Percentiles rank a stretch among this genome's conserved stretches.
Evolutionary conservation across 2,888 invertebrate genomes (phyloP).

Genomic region (Drosophila multiciliata): DNA sequence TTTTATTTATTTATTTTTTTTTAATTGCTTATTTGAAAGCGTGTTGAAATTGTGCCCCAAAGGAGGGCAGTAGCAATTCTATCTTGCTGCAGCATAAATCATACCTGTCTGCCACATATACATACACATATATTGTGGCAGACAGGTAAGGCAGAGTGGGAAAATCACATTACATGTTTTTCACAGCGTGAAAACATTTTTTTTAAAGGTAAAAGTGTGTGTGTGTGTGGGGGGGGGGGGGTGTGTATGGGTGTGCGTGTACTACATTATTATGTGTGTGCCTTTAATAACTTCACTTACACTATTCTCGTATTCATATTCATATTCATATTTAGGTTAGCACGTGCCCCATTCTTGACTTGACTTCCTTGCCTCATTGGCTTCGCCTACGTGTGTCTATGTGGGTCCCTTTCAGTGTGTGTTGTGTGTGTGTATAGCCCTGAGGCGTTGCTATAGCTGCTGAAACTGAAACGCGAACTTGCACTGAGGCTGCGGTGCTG

Average conservation of each 20-base stretch:
- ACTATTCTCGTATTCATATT: slow-evolving; percentile 65
- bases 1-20: not conserved
- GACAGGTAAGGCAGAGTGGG: not conserved
- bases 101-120: slow-evolving; percentile 15
- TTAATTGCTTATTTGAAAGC: not conserved
- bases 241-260: slow-evolving; percentile 17
- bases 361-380: slow-evolving; percentile 38
- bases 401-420: not conserved
- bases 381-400: not conserved
- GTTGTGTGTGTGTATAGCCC: slow-evolving; percentile 9
- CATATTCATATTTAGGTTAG: slow-evolving; percentile 38
- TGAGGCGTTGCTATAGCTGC: slow-evolving; percentile 20
- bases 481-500: slow-evolving; percentile 2
- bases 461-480: slow-evolving; percentile 17
- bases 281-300: slow-evolving; percentile 76
- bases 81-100: slow-evolving; percentile 43
- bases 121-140: not conserved
- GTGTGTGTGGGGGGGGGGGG: slow-evolving; percentile 9
- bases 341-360: slow-evolving; percentile 54
- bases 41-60: slow-evolving; percentile 30
- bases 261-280: slow-evolving; percentile 35
- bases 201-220: slow-evolving; percentile 52
- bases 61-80: not conserved
- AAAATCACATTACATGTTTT: slow-evolving; percentile 57
- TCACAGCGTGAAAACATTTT: slow-evolving; percentile 43